Evolutionary conservation across 2,113 vertebrate species (phyloP).

Genomic region (Anhinga rufa): DNA sequence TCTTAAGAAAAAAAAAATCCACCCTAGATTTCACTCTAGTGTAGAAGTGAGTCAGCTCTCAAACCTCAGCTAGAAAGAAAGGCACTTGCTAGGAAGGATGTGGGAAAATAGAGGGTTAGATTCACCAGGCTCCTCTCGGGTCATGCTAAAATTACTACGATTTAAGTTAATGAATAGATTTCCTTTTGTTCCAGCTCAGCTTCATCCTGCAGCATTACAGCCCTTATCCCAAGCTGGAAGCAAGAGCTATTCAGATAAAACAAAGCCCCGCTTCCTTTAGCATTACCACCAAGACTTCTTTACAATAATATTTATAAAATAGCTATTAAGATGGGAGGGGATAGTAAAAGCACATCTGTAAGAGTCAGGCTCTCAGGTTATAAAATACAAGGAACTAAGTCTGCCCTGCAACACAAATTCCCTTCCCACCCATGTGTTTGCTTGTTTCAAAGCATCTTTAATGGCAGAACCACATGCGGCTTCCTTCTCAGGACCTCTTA

Average conservation of each 20-base stretch:
- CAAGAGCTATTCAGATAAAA: constrained; percentile 42
- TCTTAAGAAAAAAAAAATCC: not conserved
- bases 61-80: constrained; percentile 33
- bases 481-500: not conserved
- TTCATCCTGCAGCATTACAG: constrained; percentile 33
- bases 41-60: constrained; percentile 37
- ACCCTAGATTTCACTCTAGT: constrained; percentile 8
- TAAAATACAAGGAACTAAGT: constrained; percentile 28
- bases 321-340: constrained; percentile 46
- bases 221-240: constrained; percentile 33
- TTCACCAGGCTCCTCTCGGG: constrained; percentile 52
- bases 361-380: not conserved
- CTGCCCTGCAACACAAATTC: not conserved
- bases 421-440: not conserved
- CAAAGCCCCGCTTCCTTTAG: constrained; percentile 44
- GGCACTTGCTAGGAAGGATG: constrained; percentile 45
- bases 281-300: constrained; percentile 34
- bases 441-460: not conserved
- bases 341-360: constrained; percentile 1
- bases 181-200: constrained; percentile 50
- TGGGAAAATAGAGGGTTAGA: constrained; percentile 58
- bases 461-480: not conserved
- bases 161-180: constrained; percentile 59
- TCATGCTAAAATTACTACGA: constrained; percentile 62
- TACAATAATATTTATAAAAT: constrained; percentile 63